phyloP scores from a whole-genome alignment of 1,140 invertebrate species.

The Cryptotermes secundus region DNA sequence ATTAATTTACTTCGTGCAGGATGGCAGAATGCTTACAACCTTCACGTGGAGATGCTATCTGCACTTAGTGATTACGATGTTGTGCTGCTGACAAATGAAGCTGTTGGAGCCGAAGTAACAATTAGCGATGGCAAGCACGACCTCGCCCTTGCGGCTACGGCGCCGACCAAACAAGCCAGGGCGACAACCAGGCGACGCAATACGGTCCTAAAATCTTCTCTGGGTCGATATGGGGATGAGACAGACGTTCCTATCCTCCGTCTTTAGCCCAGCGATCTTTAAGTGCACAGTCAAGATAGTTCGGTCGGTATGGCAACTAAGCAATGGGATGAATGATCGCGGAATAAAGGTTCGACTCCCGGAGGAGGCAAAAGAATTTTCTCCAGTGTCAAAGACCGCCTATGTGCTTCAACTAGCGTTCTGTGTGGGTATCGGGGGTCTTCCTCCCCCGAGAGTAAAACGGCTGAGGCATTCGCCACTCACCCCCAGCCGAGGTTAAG shows the following conservation, averaged over 20 bases:
- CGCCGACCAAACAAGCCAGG: neutral
- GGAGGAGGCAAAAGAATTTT: too few relatives aligned
- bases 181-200: conserved; percentile 5
- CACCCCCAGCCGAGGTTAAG: too few relatives aligned
- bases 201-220: neutral
- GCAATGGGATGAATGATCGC: too few relatives aligned
- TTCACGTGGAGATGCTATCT: neutral
- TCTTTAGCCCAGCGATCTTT: neutral
- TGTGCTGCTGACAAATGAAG: neutral
- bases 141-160: neutral
- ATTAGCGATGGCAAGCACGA: neutral
- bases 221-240: neutral
- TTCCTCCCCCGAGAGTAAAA: too few relatives aligned
- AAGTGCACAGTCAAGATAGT: neutral
- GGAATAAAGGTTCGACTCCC: too few relatives aligned
- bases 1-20: too few relatives aligned
- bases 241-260: neutral
- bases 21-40: too few relatives aligned
- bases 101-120: neutral
- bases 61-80: neutral
- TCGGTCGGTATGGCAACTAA: too few relatives aligned
- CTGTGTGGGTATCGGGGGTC: too few relatives aligned
- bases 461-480: too few relatives aligned
- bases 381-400: too few relatives aligned
- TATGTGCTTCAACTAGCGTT: too few relatives aligned